Base-by-base conservation (phyloP, 1,140 invertebrate species). In the Drosophila parabipectinata region DNA sequence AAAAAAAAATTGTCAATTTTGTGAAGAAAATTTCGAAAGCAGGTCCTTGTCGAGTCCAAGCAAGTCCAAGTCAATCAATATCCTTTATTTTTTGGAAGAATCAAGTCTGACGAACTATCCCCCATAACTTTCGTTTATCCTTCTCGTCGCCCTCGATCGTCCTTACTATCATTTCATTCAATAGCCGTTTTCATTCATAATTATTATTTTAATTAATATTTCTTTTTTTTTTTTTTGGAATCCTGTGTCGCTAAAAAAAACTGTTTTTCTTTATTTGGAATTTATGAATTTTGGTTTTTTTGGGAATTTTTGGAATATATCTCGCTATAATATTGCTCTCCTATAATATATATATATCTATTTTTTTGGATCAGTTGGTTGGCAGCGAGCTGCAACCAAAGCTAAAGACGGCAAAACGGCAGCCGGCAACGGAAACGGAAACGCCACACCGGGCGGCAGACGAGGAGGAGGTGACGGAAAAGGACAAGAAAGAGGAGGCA, bases 331-430 rank as follows among this genome's bases (percentile, higher is more conserved):
- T 28, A 28, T 28, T 0, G 1, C 32, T 32, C 32, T 32, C 8
- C 8, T 7, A 34, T 18, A 18, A 37, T 37, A 37, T 37, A 37
- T 37, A 37, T 37, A 2, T 34, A 32, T 37, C 15, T 15, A 15
- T 15, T 15, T 37, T 37, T 37, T 37, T 37, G 34, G 12, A 37
- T 4, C 54, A 78, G 82, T 79, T 88, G 83, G 82, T 87, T 88
- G 82, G 83, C 79, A 83, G 66, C 57, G 60, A 62, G 79, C 83
- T 88, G 83, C 83, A 71, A 87, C 72, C 83, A 87, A 12, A 79
- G 76, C 53, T 79, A 87, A 87, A 82, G 63, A 51, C 79, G 75
- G 62, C 81, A 87, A 44, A 55, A 87, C 83, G 83, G 76, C 74
- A 37, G 24, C 51, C 63, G 51, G 50, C 41, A 69, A 69, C 44